Evolutionary conservation across 2,113 vertebrate genomes (phyloP).

Genomic region (Ctenodactylus gundi): DNA sequence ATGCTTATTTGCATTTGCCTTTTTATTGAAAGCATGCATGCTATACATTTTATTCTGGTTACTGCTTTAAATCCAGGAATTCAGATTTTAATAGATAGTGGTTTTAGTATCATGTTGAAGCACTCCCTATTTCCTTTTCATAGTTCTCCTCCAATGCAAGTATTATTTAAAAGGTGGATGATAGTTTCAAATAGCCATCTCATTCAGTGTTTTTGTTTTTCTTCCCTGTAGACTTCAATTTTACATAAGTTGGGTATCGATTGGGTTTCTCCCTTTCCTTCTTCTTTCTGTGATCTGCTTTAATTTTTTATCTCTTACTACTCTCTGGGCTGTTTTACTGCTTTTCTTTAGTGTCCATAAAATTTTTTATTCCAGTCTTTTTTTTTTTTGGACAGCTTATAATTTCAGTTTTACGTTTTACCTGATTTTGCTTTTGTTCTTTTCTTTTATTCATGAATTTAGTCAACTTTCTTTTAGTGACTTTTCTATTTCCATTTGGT

Average conservation of each 20-base stretch:
- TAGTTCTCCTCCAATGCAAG: not conserved
- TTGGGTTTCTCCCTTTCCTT: not conserved
- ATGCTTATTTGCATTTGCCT: not conserved
- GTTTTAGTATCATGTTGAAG: not conserved
- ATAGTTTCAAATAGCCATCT: not conserved
- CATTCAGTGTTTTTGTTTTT: not conserved
- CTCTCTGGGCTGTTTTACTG: not conserved
- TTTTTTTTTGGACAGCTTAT: not conserved
- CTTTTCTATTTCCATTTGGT: not conserved
- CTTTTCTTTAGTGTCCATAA: conserved; percentile 19
- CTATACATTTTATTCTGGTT: not conserved
- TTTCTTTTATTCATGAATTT: not conserved
- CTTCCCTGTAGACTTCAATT: not conserved
- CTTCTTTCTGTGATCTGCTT: not conserved
- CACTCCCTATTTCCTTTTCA: not conserved
- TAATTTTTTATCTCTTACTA: not conserved
- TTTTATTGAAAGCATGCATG: not conserved
- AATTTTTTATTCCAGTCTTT: not conserved
- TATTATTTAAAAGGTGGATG: not conserved
- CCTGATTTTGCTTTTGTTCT: not conserved
- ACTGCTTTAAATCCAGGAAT: not conserved
- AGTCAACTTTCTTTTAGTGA: not conserved
- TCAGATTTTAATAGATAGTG: not conserved
- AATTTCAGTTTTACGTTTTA: not conserved
- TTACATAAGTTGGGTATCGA: not conserved